Evolutionary conservation across 2,113 vertebrate genomes (phyloP).

Genomic region (Muscicapa adusta): DNA sequence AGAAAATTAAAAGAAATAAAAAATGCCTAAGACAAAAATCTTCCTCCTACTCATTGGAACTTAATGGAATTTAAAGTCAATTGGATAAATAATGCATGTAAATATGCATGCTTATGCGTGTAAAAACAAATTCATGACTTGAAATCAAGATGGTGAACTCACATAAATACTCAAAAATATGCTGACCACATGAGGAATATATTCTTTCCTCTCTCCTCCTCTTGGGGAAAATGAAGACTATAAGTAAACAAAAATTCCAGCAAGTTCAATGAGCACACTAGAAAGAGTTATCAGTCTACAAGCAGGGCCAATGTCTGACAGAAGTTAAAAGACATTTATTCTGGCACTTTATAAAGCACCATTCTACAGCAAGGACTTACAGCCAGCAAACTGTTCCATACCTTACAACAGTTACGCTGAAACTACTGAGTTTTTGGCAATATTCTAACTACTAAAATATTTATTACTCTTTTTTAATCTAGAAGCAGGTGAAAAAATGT

Average conservation of each 20-base stretch:
- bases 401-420: conserved; percentile 60
- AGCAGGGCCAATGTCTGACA: conserved; percentile 53
- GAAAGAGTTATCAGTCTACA: conserved; percentile 53
- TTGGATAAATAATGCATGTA: conserved; percentile 77
- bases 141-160: conserved; percentile 79
- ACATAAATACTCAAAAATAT: conserved; percentile 74
- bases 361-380: conserved; percentile 34
- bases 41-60: conserved; percentile 74
- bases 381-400: conserved; percentile 59
- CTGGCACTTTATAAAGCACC: conserved; percentile 56
- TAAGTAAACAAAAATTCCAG: conserved; percentile 69
- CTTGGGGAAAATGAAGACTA: conserved; percentile 66
- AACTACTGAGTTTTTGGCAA: conserved; percentile 55
- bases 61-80: conserved; percentile 81
- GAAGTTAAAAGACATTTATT: conserved; percentile 59
- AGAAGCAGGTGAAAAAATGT: conserved; percentile 69
- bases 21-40: conserved; percentile 73
- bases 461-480: conserved; percentile 54
- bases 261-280: conserved; percentile 72
- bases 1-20: conserved; percentile 73
- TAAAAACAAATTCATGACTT: conserved; percentile 81
- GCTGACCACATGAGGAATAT: conserved; percentile 67
- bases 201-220: conserved; percentile 68
- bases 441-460: conserved; percentile 64
- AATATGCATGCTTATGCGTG: conserved; percentile 80